phyloP scores from a whole-genome alignment of 2,113 vertebrate genomes.

The Daphoenositta chrysoptera region DNA sequence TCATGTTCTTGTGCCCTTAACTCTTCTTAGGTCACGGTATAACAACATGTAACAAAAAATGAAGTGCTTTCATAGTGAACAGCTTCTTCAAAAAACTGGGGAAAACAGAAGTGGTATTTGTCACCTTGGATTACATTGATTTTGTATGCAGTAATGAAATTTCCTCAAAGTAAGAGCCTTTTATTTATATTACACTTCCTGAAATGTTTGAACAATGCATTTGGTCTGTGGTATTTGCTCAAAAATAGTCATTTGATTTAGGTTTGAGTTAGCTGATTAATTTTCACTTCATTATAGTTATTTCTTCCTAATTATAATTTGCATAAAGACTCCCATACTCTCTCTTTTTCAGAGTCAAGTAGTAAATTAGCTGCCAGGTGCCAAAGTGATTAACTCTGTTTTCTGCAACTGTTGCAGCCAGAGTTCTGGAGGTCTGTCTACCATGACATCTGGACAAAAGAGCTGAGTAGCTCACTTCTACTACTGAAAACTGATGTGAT shows the following conservation, averaged over 20 bases:
- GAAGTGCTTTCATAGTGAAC: not conserved
- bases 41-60: not conserved
- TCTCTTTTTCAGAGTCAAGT: not conserved
- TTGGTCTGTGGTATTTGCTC: not conserved
- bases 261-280: not conserved
- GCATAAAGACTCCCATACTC: not conserved
- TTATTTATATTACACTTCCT: not conserved
- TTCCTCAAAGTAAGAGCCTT: not conserved
- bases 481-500: not conserved
- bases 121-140: not conserved
- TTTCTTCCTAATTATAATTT: not conserved
- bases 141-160: not conserved
- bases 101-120: not conserved
- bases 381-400: not conserved
- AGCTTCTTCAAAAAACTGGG: not conserved
- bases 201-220: not conserved
- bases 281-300: not conserved
- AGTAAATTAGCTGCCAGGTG: not conserved
- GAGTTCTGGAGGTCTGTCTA: not conserved
- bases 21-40: not conserved
- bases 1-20: constrained; percentile 10
- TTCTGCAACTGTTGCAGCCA: not conserved
- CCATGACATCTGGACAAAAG: not conserved
- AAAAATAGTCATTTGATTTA: not conserved
- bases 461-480: not conserved